Evolutionary conservation across 2,113 vertebrate species (phyloP), one percentile per base, ranked within the genome.

Genomic region (Mionectes macconnelli): DNA sequence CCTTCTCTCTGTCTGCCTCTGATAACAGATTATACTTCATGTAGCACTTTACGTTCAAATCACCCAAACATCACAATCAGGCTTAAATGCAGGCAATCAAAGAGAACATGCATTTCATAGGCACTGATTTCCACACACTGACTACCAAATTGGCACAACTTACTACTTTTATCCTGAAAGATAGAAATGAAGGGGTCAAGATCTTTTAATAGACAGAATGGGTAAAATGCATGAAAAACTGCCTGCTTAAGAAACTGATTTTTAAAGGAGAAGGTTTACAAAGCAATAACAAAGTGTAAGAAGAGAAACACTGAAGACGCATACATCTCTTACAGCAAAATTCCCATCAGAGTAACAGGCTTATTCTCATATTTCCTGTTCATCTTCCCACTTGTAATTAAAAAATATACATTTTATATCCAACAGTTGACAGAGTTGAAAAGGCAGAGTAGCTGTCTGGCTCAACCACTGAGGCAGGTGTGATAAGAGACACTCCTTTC

Each of bases 51-150:
- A 84, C 31, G 72, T 77, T 84, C 72, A 90, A 69, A 90, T 70
- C 87, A 90, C 87, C 87, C 87, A 84, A 90, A 90, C 64, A 84
- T 77, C 72, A 90, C 79, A 90, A 98, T 98, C 96, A 98, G 97
- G 88, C 79, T 83, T 94, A 97, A 97, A 96, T 47, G 93, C 80
- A 10, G 73, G 96, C 98, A 98, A 98, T 98, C 97, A 98, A 96
- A 94, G 93, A 95, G 96, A 97, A 97, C 89, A 95, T 87, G 94
- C 97, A 90, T 97, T 93, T 85, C 73, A 67, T 7, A 96, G 60
- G 19, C 81, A 74, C 96, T 97, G 74, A 93, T 97, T 94, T 95
- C 95, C 95, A 93, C 93, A 96, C 83, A 93, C 92, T 45, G 70
- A 87, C 39, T 91, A 84, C 93, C 76, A 97, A 97, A 97, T 96